Evolutionary conservation across 2,113 vertebrate genomes (phyloP).

Genomic region (Mixornis gularis): DNA sequence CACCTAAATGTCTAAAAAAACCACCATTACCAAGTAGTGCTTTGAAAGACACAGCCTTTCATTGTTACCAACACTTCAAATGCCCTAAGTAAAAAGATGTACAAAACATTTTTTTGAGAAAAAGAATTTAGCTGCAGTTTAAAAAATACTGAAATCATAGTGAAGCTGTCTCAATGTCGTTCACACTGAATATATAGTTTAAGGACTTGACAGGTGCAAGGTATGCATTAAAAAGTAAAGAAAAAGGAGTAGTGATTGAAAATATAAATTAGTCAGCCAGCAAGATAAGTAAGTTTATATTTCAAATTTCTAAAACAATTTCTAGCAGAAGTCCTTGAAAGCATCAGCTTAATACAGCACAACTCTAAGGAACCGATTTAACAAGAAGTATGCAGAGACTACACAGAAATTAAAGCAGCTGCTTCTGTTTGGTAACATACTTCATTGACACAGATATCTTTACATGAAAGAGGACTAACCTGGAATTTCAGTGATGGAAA

Average conservation of each 20-base stretch:
- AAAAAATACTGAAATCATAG: not conserved
- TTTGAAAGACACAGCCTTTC: not conserved
- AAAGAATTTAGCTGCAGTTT: not conserved
- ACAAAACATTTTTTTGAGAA: not conserved
- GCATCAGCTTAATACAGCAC: not conserved
- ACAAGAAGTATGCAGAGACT: not conserved
- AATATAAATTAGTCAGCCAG: not conserved
- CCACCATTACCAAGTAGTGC: not conserved
- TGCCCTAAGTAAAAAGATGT: not conserved
- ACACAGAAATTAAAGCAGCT: not conserved
- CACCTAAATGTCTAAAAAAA: not conserved
- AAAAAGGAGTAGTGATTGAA: not conserved
- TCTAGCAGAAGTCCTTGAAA: not conserved
- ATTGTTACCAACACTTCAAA: not conserved
- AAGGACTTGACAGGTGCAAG: not conserved
- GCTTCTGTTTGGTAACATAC: not conserved
- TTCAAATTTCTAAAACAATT: not conserved
- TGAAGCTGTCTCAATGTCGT: not conserved
- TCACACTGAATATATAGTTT: not conserved
- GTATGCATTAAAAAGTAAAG: not conserved
- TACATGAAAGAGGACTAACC: conserved; percentile 55
- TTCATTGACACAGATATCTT: not conserved
- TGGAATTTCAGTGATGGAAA: conserved; percentile 78
- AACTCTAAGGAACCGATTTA: not conserved
- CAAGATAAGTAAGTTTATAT: not conserved